Percentiles rank a stretch among this genome's conserved stretches.
Evolutionary conservation across 2,113 vertebrate species (phyloP).

Genomic region (Rhinoptilus africanus): DNA sequence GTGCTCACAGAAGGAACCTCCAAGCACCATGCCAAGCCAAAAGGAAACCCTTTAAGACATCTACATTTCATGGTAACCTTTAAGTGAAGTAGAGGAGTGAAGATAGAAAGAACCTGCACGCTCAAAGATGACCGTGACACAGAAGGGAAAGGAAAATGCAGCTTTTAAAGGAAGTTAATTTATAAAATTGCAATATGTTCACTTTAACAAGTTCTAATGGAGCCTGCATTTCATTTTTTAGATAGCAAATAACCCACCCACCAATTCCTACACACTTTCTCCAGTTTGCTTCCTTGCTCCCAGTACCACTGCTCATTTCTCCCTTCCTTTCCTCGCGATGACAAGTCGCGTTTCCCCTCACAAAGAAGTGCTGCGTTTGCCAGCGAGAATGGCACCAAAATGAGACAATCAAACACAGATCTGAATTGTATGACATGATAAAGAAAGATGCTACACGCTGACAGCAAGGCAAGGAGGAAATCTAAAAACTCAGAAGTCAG

Average conservation of each 20-base stretch:
- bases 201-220: neutral
- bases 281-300: neutral
- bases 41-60: conserved; percentile 61
- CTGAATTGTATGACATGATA: neutral
- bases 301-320: neutral
- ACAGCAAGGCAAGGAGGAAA: neutral
- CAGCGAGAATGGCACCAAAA: neutral
- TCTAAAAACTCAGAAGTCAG: conserved; percentile 10
- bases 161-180: neutral
- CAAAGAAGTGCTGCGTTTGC: neutral
- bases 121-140: neutral
- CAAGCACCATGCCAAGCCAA: conserved; percentile 59
- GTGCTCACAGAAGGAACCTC: conserved; percentile 50
- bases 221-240: neutral
- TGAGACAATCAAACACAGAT: neutral
- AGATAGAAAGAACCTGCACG: neutral
- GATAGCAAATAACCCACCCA: neutral
- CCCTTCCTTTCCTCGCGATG: neutral
- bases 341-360: neutral
- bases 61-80: conserved; percentile 53
- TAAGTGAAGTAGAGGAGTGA: neutral
- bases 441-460: neutral
- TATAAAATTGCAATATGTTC: neutral
- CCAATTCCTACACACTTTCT: neutral
- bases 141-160: neutral